Base-by-base conservation (phyloP, 2,113 vertebrate species). In the Cebidichthys violaceus region DNA sequence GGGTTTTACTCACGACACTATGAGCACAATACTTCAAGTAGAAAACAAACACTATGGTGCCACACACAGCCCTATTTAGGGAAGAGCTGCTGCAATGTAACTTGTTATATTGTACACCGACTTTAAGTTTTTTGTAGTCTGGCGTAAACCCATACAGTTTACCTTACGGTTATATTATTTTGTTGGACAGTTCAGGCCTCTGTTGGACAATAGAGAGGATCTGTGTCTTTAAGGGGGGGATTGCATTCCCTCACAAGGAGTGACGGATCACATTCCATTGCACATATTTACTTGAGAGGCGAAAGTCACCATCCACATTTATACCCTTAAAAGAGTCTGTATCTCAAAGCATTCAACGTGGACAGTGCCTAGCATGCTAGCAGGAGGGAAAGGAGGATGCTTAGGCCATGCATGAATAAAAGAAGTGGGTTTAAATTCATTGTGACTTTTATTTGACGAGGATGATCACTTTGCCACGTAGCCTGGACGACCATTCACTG, bases 211-310 rank as follows among this genome's bases (percentile, higher is more conserved):
- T 82, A 47, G 45, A 61, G 57, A 27, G 66, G 59, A 31, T 45
- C 50, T 7, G 17, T 47, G 35, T 68, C 76, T 85, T 77, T 80
- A 54, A 54, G 31, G 8, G 62, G 67, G 9, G 9, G 50, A 60
- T 70, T 66, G 70, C 83, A 84, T 86, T 83, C 76, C 70, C 65
- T 82, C 70, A 67, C 61, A 54, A 61, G 50, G 41, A 82, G 27
- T 75, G 87, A 90, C 69, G 1, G 73, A 77, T 88, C 70, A 41
- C 81, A 91, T 91, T 88, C 84, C 81, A 33, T 35, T 65, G 75
- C 79, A 86, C 75, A 85, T 77, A 77, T 86, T 86, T 89, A 77
- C 66, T 82, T 70, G 17, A 79, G 39, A 86, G 50, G 66, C 20
- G 11, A 78, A 72, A 31, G 41, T 69, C 75, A 74, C 54, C 66